Percentiles rank a stretch among this genome's conserved stretches.
Conservation (phyloP, 2,888 invertebrate genomes). For the Metopia argyrocephala region DNA sequence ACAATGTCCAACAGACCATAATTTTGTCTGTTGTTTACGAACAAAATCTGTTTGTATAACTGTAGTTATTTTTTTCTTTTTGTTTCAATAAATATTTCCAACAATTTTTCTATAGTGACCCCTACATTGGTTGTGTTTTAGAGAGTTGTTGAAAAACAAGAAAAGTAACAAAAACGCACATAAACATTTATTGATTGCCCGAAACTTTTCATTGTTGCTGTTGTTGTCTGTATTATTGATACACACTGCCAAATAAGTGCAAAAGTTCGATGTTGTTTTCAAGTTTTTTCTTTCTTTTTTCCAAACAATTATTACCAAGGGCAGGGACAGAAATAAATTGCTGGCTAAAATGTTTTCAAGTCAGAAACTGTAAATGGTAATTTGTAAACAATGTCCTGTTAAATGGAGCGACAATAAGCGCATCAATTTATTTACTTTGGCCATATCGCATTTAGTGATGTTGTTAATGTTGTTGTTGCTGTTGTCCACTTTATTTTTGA, state of each 20-base stretch:
- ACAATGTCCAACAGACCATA: constrained; percentile 54
- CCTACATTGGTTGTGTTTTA: constrained; percentile 37
- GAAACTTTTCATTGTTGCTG: constrained; percentile 41
- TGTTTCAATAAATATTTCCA: constrained; percentile 42
- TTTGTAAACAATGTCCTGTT: constrained; percentile 68
- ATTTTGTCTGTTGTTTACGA: constrained; percentile 34
- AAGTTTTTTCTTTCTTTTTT: not conserved
- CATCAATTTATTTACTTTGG: constrained; percentile 64
- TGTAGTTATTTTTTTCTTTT: constrained; percentile 7
- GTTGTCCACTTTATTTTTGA: not conserved
- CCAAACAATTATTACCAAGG: constrained; percentile 57
- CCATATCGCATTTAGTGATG: constrained; percentile 40
- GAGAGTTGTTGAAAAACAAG: constrained; percentile 35
- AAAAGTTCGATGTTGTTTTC: constrained; percentile 23
- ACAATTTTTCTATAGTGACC: constrained; percentile 57
- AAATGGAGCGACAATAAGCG: constrained; percentile 67
- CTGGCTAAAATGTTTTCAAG: constrained; percentile 53
- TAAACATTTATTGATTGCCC: constrained; percentile 57
- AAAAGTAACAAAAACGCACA: constrained; percentile 13
- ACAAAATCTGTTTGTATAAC: not conserved
- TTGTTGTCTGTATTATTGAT: constrained; percentile 28
- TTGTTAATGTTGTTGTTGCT: constrained; percentile 29
- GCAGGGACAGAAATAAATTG: constrained; percentile 48
- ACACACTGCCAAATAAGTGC: constrained; percentile 46
- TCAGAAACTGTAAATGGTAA: constrained; percentile 62